These are phyloP conservation scores for Anhinga rufa DNA, from an alignment of 2,113 vertebrate species.

Conservation along the genomic window DNA sequence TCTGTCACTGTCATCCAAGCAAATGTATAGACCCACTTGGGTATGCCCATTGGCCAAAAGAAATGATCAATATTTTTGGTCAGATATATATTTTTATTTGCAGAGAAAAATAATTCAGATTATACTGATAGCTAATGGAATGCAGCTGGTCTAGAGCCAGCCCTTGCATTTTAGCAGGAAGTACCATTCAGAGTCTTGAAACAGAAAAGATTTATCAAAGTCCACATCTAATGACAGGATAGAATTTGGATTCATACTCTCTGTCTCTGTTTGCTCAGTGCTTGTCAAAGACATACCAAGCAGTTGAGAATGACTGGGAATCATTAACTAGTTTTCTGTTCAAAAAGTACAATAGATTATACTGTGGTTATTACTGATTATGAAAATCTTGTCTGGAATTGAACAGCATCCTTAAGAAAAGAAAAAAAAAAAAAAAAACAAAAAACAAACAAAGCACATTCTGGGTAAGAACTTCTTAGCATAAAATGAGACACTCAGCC, in stretches of 20 bases:
- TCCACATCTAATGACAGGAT: not conserved
- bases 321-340: not conserved
- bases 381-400: not conserved
- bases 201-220: conserved; percentile 19
- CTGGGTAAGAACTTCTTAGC: not conserved
- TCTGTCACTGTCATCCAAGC: not conserved
- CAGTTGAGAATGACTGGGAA: not conserved
- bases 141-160: not conserved
- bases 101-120: not conserved
- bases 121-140: not conserved
- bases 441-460: not conserved
- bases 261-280: not conserved
- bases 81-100: not conserved
- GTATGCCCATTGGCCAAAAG: not conserved
- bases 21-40: not conserved
- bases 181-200: not conserved
- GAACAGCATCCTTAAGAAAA: not conserved
- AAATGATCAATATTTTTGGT: not conserved
- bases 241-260: not conserved
- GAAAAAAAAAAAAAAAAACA: not conserved
- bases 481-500: not conserved
- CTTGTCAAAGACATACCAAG: not conserved
- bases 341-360: not conserved
- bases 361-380: not conserved
- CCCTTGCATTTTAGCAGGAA: not conserved